Evolutionary conservation across 2,888 invertebrate genomes (phyloP), one percentile per base, ranked within the genome.

Genomic region (Cylindroiulus punctatus): DNA sequence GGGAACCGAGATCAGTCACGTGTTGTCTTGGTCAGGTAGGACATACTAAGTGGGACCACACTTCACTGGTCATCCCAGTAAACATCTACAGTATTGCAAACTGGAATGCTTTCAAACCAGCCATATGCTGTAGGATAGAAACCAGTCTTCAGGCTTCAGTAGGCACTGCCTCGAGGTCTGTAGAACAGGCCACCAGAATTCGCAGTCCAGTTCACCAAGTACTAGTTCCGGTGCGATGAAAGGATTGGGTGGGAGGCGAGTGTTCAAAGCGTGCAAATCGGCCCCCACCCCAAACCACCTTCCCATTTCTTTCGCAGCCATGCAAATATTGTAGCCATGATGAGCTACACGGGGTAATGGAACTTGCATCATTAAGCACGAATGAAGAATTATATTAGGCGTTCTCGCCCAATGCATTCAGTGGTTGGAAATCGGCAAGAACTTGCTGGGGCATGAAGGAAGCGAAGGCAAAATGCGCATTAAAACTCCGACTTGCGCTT

Each of bases 371-470:
- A 65, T 65, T 65, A 65, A 65, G 4, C 65, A 65, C 65, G 65
- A 65, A 26, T 65, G 65, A 65, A 65, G 65, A 65, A 65, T 65
- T 65, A 65, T 65, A 65, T 65, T 65, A 65, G 65, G 26, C 65
- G 65, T 65, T 65, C 65, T 65, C 65, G 65, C 65, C 65, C 65
- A 65, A 65, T 65, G 65, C 65, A 65, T 65, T 65, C 65, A 65
- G 65, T 65, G 65, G 65, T 65, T 65, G 65, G 26, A 65, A 65
- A 65, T 65, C 65, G 65, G 65, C 26, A 65, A 65, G 65, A 65
- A 26, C 65, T 65, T 65, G 65, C 65, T 65, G 8, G 65, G 65
- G 65, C 65, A 65, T 65, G 65, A 65, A 65, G 26, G 65, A 65
- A 65, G 65, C 65, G 65, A 65, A 65, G 19, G 65, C 65, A 65